A percentile compares a stretch with the other conserved stretches of the same genome.
These are phyloP conservation scores for Drosophila kurseongensis DNA, from an alignment of 1,140 invertebrate genomes.

Conservation along the genomic window DNA sequence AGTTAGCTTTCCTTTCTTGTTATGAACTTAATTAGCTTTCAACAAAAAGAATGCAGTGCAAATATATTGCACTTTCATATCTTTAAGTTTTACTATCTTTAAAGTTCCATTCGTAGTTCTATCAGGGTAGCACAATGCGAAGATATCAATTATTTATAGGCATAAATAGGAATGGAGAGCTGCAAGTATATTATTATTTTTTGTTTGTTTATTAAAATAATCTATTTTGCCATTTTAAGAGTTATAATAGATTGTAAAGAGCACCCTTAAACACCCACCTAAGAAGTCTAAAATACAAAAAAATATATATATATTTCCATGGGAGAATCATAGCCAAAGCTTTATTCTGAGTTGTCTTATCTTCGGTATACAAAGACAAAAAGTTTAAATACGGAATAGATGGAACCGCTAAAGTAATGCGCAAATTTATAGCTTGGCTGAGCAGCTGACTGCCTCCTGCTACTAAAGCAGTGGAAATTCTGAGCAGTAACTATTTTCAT, in stretches of 20 bases:
- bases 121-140: neutral
- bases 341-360: neutral
- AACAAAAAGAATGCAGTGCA: neutral
- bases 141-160: conserved; percentile 5
- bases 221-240: too few species aligned
- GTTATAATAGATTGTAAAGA: too few species aligned
- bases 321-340: neutral
- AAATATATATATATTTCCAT: neutral
- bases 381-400: conserved; percentile 42
- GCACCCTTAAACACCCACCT: too few species aligned
- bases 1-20: too few species aligned
- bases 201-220: too few species aligned
- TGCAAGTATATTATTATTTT: too few species aligned
- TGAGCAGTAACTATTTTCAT: conserved; percentile 29
- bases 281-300: too few species aligned
- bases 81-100: neutral
- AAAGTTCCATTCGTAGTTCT: neutral
- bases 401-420: conserved; percentile 49
- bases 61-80: neutral
- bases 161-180: too few species aligned
- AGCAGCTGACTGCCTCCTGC: conserved; percentile 6
- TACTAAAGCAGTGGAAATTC: conserved; percentile 13
- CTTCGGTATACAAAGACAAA: neutral
- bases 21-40: too few species aligned
- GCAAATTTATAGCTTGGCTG: conserved; percentile 50